Base-by-base conservation (phyloP, 2,113 vertebrate species). In the Eonycteris spelaea region DNA sequence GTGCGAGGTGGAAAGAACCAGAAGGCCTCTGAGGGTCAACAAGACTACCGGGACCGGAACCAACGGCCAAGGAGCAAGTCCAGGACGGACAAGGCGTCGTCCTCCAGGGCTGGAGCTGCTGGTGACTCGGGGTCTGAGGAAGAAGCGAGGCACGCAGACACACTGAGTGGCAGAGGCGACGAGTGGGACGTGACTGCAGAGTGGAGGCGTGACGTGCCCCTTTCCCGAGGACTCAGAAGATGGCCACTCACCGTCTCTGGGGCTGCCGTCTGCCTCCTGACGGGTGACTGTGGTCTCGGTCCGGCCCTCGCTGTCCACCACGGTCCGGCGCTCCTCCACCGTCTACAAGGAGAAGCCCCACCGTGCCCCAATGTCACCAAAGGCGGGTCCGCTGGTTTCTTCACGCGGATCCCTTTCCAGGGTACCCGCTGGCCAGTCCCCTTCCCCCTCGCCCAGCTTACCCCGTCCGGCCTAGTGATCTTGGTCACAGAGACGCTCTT, bases 391-490 rank as follows among this genome's bases (percentile, higher is more conserved):
- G 28, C 35, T 55, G 51, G 67, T 55, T 71, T 94, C 84, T 88
- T 84, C 86, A 75, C 22, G 48, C 8, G 45, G 19, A 63, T 13
- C 26, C 10, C 51, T 86, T 74, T 85, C 51, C 74, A 92, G 10
- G 35, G 71, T 45, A 61, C 6, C 43, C 18, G 33, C 30, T 78
- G 53, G 30, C 40, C 38, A 77, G 18, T 53, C 59, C 55, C 51
- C 68, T 71, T 61, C 43, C 24, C 0, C 53, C 7, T 73, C 71
- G 78, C 40, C 65, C 57, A 84, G 79, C 98, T 98, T 65, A 99
- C 99, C 98, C 99, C 99, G 0, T 99, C 99, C 7, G 99, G 99
- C 38, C 97, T 98, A 21, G 98, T 98, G 84, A 99, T 98, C 96
- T 94, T 99, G 83, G 99, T 99, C 93, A 99, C 98, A 0, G 97